Evolutionary conservation across 1,140 invertebrate genomes (phyloP).

Genomic region (Cotesia typhae): DNA sequence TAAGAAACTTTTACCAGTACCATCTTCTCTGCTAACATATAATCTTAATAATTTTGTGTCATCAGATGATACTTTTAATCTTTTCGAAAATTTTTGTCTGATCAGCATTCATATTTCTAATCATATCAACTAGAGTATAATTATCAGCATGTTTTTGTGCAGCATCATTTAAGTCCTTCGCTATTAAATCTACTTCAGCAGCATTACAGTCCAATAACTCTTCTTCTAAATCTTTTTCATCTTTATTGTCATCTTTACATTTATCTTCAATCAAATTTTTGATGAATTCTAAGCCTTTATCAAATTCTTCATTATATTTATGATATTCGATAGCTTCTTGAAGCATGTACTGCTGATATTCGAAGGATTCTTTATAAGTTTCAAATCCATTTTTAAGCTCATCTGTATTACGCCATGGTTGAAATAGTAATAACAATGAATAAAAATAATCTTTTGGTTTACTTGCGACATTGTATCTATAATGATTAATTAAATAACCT

Average conservation of each 20-base stretch:
- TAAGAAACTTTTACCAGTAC: no score
- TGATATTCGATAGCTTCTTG: conserved; percentile 1
- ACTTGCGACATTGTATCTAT: conserved; percentile 21
- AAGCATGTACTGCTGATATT: background rate
- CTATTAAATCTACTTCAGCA: background rate
- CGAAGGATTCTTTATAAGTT: conserved; percentile 28
- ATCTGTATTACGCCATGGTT: conserved; percentile 28
- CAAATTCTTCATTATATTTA: conserved; percentile 6
- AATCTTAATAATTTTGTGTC: background rate
- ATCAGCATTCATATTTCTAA: background rate
- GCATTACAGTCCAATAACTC: background rate
- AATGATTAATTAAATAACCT: conserved; percentile 37
- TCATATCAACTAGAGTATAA: background rate
- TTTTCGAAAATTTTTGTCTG: background rate
- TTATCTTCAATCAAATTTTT: background rate
- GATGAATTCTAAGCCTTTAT: background rate
- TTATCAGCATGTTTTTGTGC: background rate
- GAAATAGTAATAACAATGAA: conserved; percentile 43
- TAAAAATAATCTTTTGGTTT: conserved; percentile 37
- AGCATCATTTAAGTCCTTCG: background rate
- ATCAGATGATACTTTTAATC: background rate
- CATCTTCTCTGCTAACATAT: background rate
- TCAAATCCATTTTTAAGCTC: no score
- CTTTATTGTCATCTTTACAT: background rate
- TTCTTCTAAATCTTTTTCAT: no score